phyloP scores from a whole-genome alignment of 2,797 vertebrate genomes.

The Epinephelus coioides region DNA sequence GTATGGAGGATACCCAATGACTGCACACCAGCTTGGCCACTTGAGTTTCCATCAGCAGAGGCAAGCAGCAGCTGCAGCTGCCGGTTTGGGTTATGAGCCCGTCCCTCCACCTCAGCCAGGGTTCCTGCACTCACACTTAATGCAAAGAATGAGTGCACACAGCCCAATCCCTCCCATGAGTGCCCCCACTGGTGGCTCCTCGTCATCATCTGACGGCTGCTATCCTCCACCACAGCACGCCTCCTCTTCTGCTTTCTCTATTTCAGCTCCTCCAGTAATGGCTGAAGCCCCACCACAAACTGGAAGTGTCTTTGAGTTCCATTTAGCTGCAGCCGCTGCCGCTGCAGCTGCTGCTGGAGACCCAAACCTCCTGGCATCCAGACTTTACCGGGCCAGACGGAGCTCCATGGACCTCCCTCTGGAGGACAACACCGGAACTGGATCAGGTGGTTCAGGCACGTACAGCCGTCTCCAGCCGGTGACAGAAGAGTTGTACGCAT shows the following conservation, averaged over 20 bases:
- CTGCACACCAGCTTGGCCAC: slow-evolving; percentile 88
- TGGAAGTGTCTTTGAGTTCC: slow-evolving; percentile 94
- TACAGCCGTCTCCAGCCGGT: slow-evolving; percentile 94
- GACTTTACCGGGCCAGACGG: slow-evolving; percentile 88
- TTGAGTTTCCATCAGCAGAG: slow-evolving; percentile 88
- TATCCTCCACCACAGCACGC: slow-evolving; percentile 83
- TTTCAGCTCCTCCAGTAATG: slow-evolving; percentile 93
- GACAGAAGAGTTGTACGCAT: slow-evolving; percentile 92
- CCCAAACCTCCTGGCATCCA: slow-evolving; percentile 78
- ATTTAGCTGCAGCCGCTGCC: slow-evolving; percentile 87
- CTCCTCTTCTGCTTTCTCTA: slow-evolving; percentile 88
- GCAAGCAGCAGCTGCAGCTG: slow-evolving; percentile 84
- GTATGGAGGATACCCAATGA: slow-evolving; percentile 85
- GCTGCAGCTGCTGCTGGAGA: slow-evolving; percentile 84
- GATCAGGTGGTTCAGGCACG: slow-evolving; percentile 80
- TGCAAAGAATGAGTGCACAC: slow-evolving; percentile 89
- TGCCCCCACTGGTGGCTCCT: slow-evolving; percentile 68
- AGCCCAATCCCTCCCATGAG: slow-evolving; percentile 86
- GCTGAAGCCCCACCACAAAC: slow-evolving; percentile 75
- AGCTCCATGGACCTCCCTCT: slow-evolving; percentile 92
- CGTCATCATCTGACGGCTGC: slow-evolving; percentile 77
- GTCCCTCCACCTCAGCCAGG: slow-evolving; percentile 86
- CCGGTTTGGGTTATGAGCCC: slow-evolving; percentile 89
- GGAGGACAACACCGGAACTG: slow-evolving; percentile 85
- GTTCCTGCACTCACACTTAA: slow-evolving; percentile 90